A percentile compares a stretch with the other conserved stretches of the same genome.
Conservation (phyloP, 2,113 vertebrate genomes). For the Percina caprodes region DNA sequence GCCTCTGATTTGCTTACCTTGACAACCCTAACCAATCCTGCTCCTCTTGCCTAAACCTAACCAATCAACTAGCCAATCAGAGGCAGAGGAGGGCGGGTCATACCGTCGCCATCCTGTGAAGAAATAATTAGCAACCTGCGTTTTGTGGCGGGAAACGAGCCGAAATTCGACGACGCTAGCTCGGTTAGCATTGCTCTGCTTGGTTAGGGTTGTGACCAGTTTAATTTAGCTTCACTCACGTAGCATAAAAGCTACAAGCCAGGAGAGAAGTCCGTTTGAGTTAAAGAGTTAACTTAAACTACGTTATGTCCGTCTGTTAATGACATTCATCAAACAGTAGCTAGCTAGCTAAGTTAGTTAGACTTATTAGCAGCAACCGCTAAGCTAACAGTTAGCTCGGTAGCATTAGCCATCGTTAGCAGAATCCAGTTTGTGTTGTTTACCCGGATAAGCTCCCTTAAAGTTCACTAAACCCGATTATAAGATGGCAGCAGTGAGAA, state of each 20-base stretch:
- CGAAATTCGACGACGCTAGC: not conserved
- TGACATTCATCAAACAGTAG: not conserved
- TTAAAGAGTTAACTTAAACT: not conserved
- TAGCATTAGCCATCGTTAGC: not conserved
- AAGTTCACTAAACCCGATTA: not conserved
- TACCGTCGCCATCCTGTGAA: too few species aligned
- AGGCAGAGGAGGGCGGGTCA: too few species aligned
- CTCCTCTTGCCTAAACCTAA: too few species aligned
- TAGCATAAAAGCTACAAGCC: fast-evolving
- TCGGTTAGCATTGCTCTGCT: not conserved
- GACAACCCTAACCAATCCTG: too few species aligned
- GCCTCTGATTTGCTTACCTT: too few species aligned
- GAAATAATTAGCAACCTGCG: too few species aligned
- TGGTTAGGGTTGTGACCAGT: not conserved
- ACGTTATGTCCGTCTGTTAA: not conserved
- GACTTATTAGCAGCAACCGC: not conserved
- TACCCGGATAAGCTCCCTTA: not conserved
- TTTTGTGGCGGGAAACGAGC: constrained; percentile 8
- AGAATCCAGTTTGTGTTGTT: not conserved
- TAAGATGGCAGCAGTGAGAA: constrained; percentile 69
- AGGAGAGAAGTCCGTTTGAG: fast-evolving
- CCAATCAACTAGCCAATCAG: too few species aligned
- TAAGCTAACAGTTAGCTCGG: not conserved
- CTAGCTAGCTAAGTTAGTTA: not conserved
- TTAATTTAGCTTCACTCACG: not conserved